Conservation (phyloP, 2,797 vertebrate species). For the Adelosebastes latens region DNA sequence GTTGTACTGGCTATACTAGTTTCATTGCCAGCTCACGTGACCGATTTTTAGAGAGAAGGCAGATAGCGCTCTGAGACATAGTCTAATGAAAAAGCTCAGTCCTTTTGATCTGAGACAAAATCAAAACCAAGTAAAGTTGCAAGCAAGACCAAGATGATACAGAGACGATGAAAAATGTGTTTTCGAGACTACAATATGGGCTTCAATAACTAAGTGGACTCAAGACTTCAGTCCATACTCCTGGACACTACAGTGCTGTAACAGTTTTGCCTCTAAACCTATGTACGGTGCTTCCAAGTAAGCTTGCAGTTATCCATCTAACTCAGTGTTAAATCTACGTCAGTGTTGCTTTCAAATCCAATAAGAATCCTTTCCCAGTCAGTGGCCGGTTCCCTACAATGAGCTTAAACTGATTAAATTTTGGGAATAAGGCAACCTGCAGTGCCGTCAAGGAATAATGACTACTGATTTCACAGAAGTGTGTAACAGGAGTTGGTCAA, state of each 20-base stretch:
- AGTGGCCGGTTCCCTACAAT: not conserved
- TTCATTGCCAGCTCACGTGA: not conserved
- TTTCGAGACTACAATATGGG: not conserved
- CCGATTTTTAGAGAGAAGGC: not conserved
- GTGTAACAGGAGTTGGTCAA: not conserved
- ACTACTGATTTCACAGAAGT: not conserved
- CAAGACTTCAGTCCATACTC: not conserved
- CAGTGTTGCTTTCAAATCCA: not conserved
- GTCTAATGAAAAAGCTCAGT: not conserved
- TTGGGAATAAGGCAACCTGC: not conserved
- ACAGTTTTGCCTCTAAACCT: not conserved
- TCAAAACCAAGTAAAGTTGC: not conserved
- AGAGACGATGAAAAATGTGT: not conserved
- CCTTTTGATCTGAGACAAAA: not conserved
- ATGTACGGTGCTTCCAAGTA: not conserved
- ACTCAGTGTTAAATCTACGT: not conserved
- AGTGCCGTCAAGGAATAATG: not conserved
- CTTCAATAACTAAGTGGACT: not conserved
- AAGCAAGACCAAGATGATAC: not conserved
- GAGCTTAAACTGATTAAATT: not conserved
- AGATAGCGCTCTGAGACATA: not conserved
- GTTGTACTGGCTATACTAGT: not conserved
- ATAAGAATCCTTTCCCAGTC: not conserved
- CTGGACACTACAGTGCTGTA: not conserved
- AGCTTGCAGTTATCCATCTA: not conserved